These are phyloP conservation scores for Polydesmus complanatus DNA, from an alignment of 2,888 invertebrate genomes.

Conservation along the genomic window DNA sequence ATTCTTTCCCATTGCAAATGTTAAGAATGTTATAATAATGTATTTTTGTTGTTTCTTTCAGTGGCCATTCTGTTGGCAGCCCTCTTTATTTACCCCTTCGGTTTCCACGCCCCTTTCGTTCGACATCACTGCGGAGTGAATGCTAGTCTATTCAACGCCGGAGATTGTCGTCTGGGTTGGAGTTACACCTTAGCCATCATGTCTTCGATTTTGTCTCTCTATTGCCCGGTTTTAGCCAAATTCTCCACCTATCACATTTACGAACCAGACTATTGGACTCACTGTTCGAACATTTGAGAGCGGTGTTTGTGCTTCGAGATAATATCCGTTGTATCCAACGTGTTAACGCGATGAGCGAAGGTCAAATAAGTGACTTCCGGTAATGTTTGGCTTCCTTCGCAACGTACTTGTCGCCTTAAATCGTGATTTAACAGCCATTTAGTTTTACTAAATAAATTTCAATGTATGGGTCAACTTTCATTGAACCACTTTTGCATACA, in stretches of 20 bases:
- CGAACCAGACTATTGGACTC: constrained; percentile 15
- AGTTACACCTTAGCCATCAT: constrained; percentile 34
- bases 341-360: no score
- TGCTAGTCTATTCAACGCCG: constrained; percentile 27
- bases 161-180: constrained; percentile 34
- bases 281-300: constrained; percentile 13
- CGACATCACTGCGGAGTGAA: constrained; percentile 30
- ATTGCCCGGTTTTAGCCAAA: constrained; percentile 34
- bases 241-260: constrained; percentile 21
- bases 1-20: no score
- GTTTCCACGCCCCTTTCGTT: constrained; percentile 32
- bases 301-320: no score
- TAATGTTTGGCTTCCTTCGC: no score
- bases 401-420: no score
- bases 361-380: no score
- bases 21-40: no score
- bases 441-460: no score
- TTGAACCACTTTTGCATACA: no score
- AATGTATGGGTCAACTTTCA: no score
- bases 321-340: no score
- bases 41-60: constrained; percentile 25
- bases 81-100: constrained; percentile 33
- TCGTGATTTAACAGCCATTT: no score
- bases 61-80: constrained; percentile 33
- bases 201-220: constrained; percentile 32